Evolutionary conservation across 2,113 vertebrate genomes (phyloP), one percentile per base, ranked within the genome.

Genomic region (Ivindomyrus marchei): DNA sequence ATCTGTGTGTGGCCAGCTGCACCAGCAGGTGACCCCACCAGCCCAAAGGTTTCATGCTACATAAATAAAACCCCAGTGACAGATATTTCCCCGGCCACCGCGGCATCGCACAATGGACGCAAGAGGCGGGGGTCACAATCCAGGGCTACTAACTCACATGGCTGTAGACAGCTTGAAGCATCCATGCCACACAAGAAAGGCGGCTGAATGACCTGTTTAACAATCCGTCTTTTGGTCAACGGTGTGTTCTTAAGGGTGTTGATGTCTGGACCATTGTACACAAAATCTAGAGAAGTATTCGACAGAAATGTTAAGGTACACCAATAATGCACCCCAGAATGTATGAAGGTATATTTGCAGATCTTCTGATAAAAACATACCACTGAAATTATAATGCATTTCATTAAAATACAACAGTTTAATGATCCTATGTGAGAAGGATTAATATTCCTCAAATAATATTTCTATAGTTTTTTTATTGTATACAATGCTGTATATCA

Each of bases 21-120:
- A 91, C 89, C 87, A 88, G 89, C 92, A 70, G 74, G 90, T 92
- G 85, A 88, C 89, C 1, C 3, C 15, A 11, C 62, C 50, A 8
- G 66, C 19, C 6, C 15, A 91, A 91, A 92, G 87, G 84, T 89
- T 89, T 92, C 53, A 66, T 70, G 80, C 53, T 31, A 49, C 90
- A 91, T 90, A 91, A 92, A 91, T 91, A 92, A 88, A 89, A 42
- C 13, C 13, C 39, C 42, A 90, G 90, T 74, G 87, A 85, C 88
- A 90, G 42, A 70, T 36, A 50, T 84, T 88, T 90, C 53, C 84
- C 70, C 52, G 13, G 36, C 42, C 47, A 4, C 27, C 24, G 17
- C 2, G 42, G 45, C 83, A 56, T n/a, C 45, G 85, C 74, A 58
- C 84, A 36, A 56, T 46, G 17, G 70, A 21, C 21, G 5, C 52